Evolutionary conservation across 2,888 invertebrate genomes (phyloP).

Genomic region (Panopea generosa): DNA sequence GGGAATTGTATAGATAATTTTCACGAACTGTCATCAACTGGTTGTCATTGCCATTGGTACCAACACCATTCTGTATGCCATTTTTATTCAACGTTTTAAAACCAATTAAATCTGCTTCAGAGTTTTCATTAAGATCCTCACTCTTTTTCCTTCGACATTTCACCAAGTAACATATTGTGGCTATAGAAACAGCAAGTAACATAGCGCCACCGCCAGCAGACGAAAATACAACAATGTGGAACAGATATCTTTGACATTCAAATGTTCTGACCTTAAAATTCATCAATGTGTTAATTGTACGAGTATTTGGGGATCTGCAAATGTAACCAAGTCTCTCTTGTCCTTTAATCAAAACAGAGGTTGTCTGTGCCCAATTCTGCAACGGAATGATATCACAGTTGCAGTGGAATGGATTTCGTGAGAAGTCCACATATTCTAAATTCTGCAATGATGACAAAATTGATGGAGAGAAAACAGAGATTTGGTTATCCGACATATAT

Average conservation of each 20-base stretch:
- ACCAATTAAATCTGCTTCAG: constrained; percentile 35
- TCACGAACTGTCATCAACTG: constrained; percentile 36
- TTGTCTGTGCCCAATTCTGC: constrained; percentile 71
- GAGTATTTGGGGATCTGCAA: constrained; percentile 70
- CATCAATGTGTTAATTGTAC: constrained; percentile 69
- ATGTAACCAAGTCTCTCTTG: constrained; percentile 68
- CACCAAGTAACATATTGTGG: constrained; percentile 66
- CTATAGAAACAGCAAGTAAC: constrained; percentile 63
- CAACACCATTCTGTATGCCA: neutral
- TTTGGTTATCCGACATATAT: constrained; percentile 67
- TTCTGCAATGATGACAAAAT: constrained; percentile 67
- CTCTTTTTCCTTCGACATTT: constrained; percentile 54
- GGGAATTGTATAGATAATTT: constrained; percentile 45
- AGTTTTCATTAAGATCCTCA: constrained; percentile 25
- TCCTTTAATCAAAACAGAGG: constrained; percentile 56
- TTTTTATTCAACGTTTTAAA: constrained; percentile 31
- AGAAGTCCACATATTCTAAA: constrained; percentile 73
- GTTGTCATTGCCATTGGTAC: neutral
- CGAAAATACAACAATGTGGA: constrained; percentile 72
- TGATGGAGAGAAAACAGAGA: constrained; percentile 61
- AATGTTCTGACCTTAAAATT: constrained; percentile 71
- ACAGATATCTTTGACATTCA: constrained; percentile 73
- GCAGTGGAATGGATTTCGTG: constrained; percentile 78
- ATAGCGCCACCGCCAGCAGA: constrained; percentile 66
- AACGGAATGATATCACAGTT: constrained; percentile 77